A percentile compares a stretch with the other conserved stretches of the same genome.
These are phyloP conservation scores for Chunga burmeisteri DNA, from an alignment of 2,113 vertebrate species.

Conservation along the genomic window DNA sequence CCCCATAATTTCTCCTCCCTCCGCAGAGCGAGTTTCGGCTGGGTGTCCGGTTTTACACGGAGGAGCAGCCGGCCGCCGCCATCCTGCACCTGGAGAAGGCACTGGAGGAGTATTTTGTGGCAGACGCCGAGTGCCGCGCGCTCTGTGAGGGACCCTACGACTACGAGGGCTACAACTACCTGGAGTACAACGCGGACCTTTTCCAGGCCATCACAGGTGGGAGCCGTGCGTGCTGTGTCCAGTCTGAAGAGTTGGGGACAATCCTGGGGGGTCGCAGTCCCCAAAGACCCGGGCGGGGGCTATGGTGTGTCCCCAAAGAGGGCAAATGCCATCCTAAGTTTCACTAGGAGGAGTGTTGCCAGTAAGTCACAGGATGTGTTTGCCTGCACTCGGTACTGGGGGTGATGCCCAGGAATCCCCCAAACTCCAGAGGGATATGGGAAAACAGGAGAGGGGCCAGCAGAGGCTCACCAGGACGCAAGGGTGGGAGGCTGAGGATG, in stretches of 20 bases:
- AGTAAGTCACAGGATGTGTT: not conserved
- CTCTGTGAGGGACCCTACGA: constrained; percentile 91
- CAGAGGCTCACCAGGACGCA: not conserved
- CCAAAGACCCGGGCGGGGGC: not conserved
- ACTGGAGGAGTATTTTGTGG: constrained; percentile 79
- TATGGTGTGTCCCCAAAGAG: not conserved
- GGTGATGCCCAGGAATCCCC: not conserved
- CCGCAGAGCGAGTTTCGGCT: constrained; percentile 82
- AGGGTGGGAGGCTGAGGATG: not conserved
- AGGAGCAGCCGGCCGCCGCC: constrained; percentile 79
- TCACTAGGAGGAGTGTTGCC: not conserved
- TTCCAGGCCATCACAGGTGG: constrained; percentile 90
- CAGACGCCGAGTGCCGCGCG: constrained; percentile 80
- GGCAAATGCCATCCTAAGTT: not conserved
- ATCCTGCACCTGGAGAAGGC: constrained; percentile 86
- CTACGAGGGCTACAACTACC: constrained; percentile 95
- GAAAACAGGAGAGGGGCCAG: not conserved
- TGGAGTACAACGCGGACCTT: constrained; percentile 94
- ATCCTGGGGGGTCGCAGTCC: fast-evolving
- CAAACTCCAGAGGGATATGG: not conserved
- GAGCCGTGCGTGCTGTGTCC: fast-evolving
- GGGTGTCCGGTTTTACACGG: constrained; percentile 85
- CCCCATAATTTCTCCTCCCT: not conserved
- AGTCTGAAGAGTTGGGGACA: not conserved
- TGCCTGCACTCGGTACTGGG: not conserved